Base-by-base conservation (phyloP, 2,113 vertebrate genomes). In the Serilophus lunatus region DNA sequence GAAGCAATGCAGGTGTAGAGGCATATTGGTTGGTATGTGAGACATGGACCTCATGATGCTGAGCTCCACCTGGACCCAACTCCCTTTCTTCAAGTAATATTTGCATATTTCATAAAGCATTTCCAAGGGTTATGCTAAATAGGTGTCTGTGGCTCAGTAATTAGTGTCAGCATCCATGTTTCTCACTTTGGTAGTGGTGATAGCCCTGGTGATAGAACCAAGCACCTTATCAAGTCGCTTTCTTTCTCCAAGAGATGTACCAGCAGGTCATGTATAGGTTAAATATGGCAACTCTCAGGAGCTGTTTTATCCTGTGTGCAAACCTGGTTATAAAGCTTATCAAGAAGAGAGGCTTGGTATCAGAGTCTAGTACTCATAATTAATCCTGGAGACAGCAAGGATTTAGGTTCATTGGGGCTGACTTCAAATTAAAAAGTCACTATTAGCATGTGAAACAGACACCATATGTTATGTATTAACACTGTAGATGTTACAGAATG, bases 381-480 rank as follows among this genome's bases (percentile, higher is more conserved):
- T 98, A 98, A 98, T 98, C 97, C 98, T 84, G 75, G 97, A 98
- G 97, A 97, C 97, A 96, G 96, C 82, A 31, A 22, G 95, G 98
- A 98, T 98, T 98, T 98, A 97, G 95, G 92, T 96, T 97, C 96
- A 95, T 98, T 95, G 95, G 97, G 96, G 96, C 96, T 97, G 95
- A 97, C 97, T 98, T 98, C 93, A 98, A 98, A 98, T 98, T 97
- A 98, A 98, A 97, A 98, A 98, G 97, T 97, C 97, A 97, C 97
- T 92, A 96, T 97, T 97, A 96, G 96, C 78, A 71, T 97, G 96
- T 94, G 97, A 98, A 97, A 98, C 95, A 97, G 97, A 97, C 92
- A 97, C 97, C 97, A 98, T 98, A 97, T 98, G 97, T 96, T 97
- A 91, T 86, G 83, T 91, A 96, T 64, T 92, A 97, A 76, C 85